These are phyloP conservation scores for Syngnathus acus DNA, from an alignment of 2,797 vertebrate genomes.

Conservation along the genomic window DNA sequence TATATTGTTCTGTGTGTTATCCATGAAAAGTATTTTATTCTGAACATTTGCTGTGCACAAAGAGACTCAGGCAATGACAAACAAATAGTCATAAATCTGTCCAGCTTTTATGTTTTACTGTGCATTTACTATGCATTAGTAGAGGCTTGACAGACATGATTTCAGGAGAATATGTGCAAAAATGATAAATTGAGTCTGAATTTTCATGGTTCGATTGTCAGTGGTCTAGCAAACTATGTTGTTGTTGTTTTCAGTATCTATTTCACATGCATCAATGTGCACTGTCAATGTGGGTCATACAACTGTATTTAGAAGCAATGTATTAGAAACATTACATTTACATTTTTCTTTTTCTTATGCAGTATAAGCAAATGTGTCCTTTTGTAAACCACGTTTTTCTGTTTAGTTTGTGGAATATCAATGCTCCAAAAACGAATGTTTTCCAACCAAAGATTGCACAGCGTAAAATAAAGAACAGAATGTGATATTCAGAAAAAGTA, in stretches of 20 bases:
- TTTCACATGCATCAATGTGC: neutral
- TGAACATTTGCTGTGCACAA: neutral
- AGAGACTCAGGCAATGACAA: neutral
- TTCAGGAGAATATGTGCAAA: neutral
- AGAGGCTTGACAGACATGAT: neutral
- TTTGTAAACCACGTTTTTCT: neutral
- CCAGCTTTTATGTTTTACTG: neutral
- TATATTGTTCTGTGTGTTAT: neutral
- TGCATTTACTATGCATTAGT: neutral
- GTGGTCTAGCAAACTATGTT: neutral
- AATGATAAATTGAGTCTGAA: neutral
- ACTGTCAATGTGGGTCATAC: neutral
- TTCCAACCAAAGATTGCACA: neutral
- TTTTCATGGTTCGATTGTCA: neutral
- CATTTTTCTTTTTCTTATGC: neutral
- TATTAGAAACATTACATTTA: neutral
- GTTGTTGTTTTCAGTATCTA: neutral
- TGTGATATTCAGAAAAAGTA: neutral
- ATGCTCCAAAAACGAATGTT: neutral
- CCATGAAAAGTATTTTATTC: neutral
- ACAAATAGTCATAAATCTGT: neutral
- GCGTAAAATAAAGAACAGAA: neutral
- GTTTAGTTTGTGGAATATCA: neutral
- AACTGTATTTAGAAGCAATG: neutral
- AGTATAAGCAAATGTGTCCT: neutral